Percentiles rank a stretch among this genome's conserved stretches.
Conservation (phyloP, 2,888 invertebrate species). For the Blastobasis lacticolella region DNA sequence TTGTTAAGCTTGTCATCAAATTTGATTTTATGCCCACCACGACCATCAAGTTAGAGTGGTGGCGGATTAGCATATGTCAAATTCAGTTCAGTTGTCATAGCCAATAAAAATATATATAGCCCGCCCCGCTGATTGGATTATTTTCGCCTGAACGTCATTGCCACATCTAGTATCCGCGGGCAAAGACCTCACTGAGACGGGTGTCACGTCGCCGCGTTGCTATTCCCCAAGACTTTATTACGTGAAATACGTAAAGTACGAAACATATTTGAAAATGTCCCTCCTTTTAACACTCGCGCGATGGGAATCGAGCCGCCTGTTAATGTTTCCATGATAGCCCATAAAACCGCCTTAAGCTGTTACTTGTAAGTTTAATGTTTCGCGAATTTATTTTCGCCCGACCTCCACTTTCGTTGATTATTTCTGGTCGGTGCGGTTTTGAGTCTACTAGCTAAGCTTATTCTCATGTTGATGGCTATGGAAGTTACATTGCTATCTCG, state of each 20-base stretch:
- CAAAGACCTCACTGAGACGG: slow-evolving; percentile 6
- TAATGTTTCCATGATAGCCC: slow-evolving; percentile 36
- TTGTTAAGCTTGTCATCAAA: too few species aligned
- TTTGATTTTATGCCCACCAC: too few species aligned
- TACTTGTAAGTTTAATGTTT: slow-evolving; percentile 19
- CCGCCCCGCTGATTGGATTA: background rate
- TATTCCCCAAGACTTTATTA: slow-evolving; percentile 46
- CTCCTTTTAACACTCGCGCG: slow-evolving; percentile 30
- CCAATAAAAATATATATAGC: too few species aligned
- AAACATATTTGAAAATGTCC: slow-evolving; percentile 43
- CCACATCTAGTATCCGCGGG: slow-evolving; percentile 21
- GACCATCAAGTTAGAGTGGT: background rate
- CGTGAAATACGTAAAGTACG: slow-evolving; percentile 40
- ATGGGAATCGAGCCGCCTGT: slow-evolving; percentile 27
- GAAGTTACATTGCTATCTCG: background rate
- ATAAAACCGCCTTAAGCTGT: slow-evolving; percentile 31
- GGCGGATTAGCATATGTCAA: background rate
- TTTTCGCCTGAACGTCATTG: slow-evolving; percentile 1
- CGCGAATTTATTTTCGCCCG: slow-evolving; percentile 18
- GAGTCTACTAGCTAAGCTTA: background rate
- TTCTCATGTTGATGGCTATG: background rate
- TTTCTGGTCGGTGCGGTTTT: slow-evolving; percentile 9
- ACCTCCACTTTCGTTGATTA: slow-evolving; percentile 33
- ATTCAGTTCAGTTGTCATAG: background rate
- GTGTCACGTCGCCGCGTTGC: slow-evolving; percentile 29